Percentiles rank a stretch among this genome's conserved stretches.
Evolutionary conservation across 2,113 vertebrate species (phyloP).

Genomic region (Cottus gobio): DNA sequence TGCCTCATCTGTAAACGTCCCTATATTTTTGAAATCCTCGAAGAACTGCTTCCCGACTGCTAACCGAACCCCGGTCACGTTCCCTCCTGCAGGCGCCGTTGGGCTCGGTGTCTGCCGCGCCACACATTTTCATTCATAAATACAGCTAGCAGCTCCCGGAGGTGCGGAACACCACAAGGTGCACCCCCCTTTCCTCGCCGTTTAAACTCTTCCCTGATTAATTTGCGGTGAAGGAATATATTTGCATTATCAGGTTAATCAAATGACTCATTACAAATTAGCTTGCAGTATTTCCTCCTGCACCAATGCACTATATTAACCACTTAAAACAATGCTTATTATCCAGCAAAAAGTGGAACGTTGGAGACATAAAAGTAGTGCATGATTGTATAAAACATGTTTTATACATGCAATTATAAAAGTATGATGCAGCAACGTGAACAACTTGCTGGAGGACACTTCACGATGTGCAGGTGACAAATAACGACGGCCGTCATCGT

Average conservation of each 20-base stretch:
- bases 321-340: constrained; percentile 10
- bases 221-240: constrained; percentile 45
- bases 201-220: constrained; percentile 30
- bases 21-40: no score
- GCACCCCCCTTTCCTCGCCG: constrained; percentile 14
- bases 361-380: constrained; percentile 8
- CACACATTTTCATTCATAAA: constrained; percentile 77
- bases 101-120: constrained; percentile 43
- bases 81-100: constrained; percentile 44
- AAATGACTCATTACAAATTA: constrained; percentile 45
- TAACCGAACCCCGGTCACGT: constrained; percentile 65
- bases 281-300: constrained; percentile 42
- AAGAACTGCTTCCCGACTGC: constrained; percentile 31
- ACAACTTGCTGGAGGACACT: constrained; percentile 1
- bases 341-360: constrained; percentile 12
- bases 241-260: constrained; percentile 56
- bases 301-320: constrained; percentile 39
- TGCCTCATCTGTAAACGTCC: no score
- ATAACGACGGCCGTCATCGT: background rate
- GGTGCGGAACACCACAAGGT: constrained; percentile 29
- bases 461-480: background rate
- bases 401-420: constrained; percentile 30
- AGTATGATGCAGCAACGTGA: background rate
- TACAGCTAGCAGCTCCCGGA: constrained; percentile 48
- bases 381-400: constrained; percentile 14